Percentiles rank a stretch among this genome's conserved stretches.
Conservation (phyloP, 2,797 vertebrate species). For the Cryptoblepharus egeriae region DNA sequence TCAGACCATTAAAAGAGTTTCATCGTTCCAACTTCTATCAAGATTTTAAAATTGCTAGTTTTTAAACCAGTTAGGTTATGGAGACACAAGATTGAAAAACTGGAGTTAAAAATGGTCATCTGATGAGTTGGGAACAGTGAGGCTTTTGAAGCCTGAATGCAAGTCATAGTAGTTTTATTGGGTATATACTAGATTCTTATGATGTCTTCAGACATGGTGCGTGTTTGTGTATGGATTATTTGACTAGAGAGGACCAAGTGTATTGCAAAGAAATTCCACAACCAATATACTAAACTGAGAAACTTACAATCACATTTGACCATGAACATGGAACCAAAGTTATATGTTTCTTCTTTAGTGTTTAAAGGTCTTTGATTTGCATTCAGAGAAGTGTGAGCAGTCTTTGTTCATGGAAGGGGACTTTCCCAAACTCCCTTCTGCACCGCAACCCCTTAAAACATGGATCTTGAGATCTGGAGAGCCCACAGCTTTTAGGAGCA, state of each 20-base stretch:
- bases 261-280: neutral
- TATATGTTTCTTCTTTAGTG: neutral
- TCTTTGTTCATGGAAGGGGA: no score
- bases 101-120: neutral
- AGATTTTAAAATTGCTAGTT: constrained; percentile 21
- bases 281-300: neutral
- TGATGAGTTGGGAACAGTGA: neutral
- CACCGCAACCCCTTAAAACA: no score
- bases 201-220: neutral
- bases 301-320: no score
- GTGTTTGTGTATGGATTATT: neutral
- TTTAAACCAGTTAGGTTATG: constrained; percentile 11
- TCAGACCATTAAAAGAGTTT: constrained; percentile 38
- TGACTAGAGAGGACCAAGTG: neutral
- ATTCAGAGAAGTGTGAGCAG: no score
- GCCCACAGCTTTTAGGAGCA: no score
- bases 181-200: neutral
- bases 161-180: neutral
- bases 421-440: no score
- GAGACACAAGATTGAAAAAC: constrained; percentile 32
- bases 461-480: no score
- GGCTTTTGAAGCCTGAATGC: neutral
- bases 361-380: no score
- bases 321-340: no score
- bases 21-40: constrained; percentile 50